Conservation (phyloP, 1,140 invertebrate genomes). For the Cotesia vestalis region DNA sequence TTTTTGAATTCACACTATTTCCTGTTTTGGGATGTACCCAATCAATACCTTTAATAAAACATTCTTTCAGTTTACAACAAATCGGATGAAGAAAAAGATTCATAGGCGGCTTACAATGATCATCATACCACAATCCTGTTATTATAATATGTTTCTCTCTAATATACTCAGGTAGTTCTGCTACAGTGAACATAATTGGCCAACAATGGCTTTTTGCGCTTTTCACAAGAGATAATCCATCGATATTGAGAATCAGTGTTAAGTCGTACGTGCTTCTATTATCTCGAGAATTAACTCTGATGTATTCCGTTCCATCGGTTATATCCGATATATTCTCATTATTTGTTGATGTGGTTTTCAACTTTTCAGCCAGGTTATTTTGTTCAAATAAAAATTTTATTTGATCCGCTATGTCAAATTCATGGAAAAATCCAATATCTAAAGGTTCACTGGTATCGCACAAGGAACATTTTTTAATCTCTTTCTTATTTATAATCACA, state of each 20-base stretch:
- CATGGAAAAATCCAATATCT: conserved; percentile 28
- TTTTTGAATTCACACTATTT: background rate
- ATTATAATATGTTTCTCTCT: conserved; percentile 29
- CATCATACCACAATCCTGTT: conserved; percentile 36
- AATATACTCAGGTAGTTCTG: conserved; percentile 37
- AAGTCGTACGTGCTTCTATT: conserved; percentile 32
- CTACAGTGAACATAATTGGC: conserved; percentile 36
- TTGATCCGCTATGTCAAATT: conserved; percentile 35
- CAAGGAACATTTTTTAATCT: conserved; percentile 7
- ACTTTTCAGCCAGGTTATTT: conserved; percentile 34
- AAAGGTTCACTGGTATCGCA: conserved; percentile 17
- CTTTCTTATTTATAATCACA: background rate
- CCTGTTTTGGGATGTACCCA: conserved; percentile 11
- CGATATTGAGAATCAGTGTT: conserved; percentile 40
- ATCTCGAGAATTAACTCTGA: conserved; percentile 34
- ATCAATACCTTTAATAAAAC: conserved; percentile 23
- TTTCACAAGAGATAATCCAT: conserved; percentile 38
- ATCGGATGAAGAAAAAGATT: conserved; percentile 39
- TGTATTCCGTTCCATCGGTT: conserved; percentile 38
- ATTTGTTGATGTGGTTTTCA: background rate
- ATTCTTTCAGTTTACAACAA: conserved; percentile 26
- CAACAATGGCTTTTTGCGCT: conserved; percentile 37
- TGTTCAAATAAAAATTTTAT: conserved; percentile 41
- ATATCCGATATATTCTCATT: conserved; percentile 31
- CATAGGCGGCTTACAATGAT: conserved; percentile 31